Percentiles rank a stretch among this genome's conserved stretches.
Evolutionary conservation across 2,113 vertebrate genomes (phyloP).

Genomic region (Siniperca knerii): DNA sequence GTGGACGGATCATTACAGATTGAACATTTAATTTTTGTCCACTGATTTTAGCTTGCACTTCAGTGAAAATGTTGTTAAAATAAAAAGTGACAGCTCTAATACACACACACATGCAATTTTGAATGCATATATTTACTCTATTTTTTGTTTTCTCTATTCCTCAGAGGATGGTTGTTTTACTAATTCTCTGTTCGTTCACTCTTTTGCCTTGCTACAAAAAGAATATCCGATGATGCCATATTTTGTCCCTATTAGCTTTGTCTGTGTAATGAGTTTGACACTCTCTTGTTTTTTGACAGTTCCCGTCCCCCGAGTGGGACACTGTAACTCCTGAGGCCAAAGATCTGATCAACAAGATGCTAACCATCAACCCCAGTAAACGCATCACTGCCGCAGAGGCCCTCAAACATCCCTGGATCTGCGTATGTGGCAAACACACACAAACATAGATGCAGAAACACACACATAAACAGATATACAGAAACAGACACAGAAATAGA

Average conservation of each 20-base stretch:
- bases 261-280: neutral
- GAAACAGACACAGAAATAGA: neutral
- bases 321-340: slow-evolving; percentile 98
- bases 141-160: neutral
- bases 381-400: slow-evolving; percentile 95
- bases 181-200: neutral
- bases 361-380: slow-evolving; percentile 98
- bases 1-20: neutral
- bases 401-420: slow-evolving; percentile 98
- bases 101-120: neutral
- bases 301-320: slow-evolving; percentile 99
- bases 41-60: neutral
- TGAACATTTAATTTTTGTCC: neutral
- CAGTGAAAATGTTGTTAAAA: neutral
- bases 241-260: neutral
- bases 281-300: slow-evolving; percentile 80
- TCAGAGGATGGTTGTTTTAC: neutral
- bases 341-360: slow-evolving; percentile 99
- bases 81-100: neutral
- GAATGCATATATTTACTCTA: neutral
- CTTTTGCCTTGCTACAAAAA: neutral
- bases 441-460: slow-evolving; percentile 11
- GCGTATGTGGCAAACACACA: slow-evolving; percentile 85
- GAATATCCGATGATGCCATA: neutral
- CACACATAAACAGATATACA: neutral